A percentile compares a stretch with the other conserved stretches of the same genome.
Evolutionary conservation across 1,140 invertebrate species (phyloP).

Genomic region (Pteromalus puparum): DNA sequence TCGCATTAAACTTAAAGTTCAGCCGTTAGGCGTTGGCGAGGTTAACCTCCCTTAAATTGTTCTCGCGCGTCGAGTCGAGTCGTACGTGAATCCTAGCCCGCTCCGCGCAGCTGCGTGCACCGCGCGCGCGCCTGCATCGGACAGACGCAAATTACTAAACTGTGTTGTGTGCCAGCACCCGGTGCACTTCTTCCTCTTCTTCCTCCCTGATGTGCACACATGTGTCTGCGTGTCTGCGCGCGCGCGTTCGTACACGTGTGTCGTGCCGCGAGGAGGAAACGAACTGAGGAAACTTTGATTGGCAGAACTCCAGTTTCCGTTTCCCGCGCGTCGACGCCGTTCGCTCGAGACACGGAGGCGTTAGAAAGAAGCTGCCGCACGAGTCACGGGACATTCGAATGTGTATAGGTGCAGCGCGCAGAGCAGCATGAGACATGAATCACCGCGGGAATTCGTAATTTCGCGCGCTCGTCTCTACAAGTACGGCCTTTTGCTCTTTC

Average conservation of each 20-base stretch:
- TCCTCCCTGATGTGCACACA: background rate
- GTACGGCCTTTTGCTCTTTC: too few relatives aligned
- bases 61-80: too few relatives aligned
- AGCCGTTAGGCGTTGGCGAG: background rate
- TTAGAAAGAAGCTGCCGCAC: too few relatives aligned
- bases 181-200: background rate
- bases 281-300: constrained; percentile 48
- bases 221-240: background rate
- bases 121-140: constrained; percentile 35
- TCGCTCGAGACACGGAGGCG: background rate
- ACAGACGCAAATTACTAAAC: constrained; percentile 51
- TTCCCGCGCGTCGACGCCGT: too few relatives aligned
- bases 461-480: background rate
- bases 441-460: too few relatives aligned
- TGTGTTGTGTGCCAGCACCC: constrained; percentile 9
- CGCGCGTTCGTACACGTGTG: too few relatives aligned
- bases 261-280: background rate
- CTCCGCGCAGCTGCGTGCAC: background rate
- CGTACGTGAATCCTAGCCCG: background rate
- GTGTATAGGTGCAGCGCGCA: too few relatives aligned
- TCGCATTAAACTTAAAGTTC: background rate
- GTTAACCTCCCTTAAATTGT: too few relatives aligned
- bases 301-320: constrained; percentile 50
- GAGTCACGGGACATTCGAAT: background rate
- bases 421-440: too few relatives aligned